Evolutionary conservation across 2,797 vertebrate species (phyloP).

Genomic region (Garrulus glandarius): DNA sequence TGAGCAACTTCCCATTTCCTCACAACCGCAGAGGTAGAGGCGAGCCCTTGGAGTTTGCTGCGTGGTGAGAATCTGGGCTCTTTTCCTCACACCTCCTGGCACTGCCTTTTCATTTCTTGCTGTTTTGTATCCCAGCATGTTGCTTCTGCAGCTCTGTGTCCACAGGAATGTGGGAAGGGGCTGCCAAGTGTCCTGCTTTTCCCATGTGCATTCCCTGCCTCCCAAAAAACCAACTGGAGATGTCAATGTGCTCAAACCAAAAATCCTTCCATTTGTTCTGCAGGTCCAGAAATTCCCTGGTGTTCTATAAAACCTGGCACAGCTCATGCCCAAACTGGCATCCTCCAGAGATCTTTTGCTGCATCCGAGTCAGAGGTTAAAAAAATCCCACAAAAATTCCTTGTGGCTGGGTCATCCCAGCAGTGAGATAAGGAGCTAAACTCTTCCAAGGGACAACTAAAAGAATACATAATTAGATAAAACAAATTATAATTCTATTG

Average conservation of each 20-base stretch:
- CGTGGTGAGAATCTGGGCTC: neutral
- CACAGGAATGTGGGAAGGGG: neutral
- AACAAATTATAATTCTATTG: neutral
- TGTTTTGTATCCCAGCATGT: neutral
- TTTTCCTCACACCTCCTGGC: neutral
- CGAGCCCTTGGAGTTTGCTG: neutral
- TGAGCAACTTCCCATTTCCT: neutral
- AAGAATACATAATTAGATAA: neutral
- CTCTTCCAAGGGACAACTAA: neutral
- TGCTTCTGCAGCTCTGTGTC: neutral
- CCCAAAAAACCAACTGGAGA: neutral
- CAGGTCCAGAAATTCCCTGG: neutral
- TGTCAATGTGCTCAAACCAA: neutral
- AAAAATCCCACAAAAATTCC: neutral
- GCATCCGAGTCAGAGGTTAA: neutral
- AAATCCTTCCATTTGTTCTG: neutral
- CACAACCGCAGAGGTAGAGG: neutral
- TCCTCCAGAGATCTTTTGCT: neutral
- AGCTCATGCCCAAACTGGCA: neutral
- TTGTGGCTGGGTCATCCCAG: neutral
- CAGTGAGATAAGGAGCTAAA: neutral
- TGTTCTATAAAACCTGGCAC: neutral
- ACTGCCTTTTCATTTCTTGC: too few species aligned
- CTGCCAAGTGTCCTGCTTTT: neutral
- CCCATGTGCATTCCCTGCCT: too few species aligned